These are phyloP conservation scores for Coluber constrictor DNA, from an alignment of 2,797 vertebrate species.

Conservation along the genomic window DNA sequence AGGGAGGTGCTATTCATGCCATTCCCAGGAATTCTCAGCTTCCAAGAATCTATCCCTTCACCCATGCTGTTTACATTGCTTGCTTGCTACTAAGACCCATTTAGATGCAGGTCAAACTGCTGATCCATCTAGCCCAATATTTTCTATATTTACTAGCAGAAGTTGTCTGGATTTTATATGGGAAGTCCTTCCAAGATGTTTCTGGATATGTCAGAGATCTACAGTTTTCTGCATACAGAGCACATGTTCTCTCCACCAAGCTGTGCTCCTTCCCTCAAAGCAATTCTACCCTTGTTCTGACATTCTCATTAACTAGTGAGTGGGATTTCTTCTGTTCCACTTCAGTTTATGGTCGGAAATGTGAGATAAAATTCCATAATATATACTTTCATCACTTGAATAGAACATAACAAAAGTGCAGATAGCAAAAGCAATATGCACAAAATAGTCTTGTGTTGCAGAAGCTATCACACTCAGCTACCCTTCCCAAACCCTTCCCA, in stretches of 20 bases:
- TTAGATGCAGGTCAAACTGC: not conserved
- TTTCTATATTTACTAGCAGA: not conserved
- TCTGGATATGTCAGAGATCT: not conserved
- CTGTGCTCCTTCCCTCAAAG: not conserved
- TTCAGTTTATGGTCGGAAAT: not conserved
- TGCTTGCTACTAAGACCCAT: not conserved
- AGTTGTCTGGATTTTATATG: not conserved
- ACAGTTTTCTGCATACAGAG: not conserved
- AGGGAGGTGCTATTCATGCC: not conserved
- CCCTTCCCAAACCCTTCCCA: not conserved
- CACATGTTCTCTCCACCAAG: not conserved
- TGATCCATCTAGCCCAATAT: not conserved
- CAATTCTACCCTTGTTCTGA: not conserved
- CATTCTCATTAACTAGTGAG: not conserved
- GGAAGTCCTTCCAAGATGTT: not conserved
- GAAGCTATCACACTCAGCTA: not conserved
- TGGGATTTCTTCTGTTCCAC: not conserved
- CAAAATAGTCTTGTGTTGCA: not conserved
- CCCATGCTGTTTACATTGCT: not conserved
- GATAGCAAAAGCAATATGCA: not conserved
- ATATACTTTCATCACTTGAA: not conserved
- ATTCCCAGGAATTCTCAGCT: not conserved
- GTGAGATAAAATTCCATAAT: not conserved
- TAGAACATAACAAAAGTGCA: not conserved
- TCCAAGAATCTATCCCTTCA: not conserved